Evolutionary conservation across 2,113 vertebrate genomes (phyloP), one percentile per base, ranked within the genome.

Genomic region (Buteo buteo): DNA sequence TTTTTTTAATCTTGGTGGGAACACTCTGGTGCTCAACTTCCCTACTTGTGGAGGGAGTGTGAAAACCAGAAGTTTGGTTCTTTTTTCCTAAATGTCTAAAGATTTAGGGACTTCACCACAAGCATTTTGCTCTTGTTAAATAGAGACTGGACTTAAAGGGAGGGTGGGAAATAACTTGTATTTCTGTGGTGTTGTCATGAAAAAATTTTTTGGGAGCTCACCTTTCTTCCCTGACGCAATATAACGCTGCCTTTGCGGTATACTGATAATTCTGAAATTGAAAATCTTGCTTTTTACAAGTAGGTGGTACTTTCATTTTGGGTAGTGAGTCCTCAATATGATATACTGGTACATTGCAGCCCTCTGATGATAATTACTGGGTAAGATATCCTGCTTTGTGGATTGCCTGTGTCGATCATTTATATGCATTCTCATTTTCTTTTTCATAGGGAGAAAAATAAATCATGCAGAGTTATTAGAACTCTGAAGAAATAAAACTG

Each of bases 251-350:
- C 67, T 74, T 78, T 76, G 32, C 79, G 25, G 32, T 66, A 5
- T 24, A 9, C 13, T 55, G 10, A 4, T 74, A 55, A 70, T 62
- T 92, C 47, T 55, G 26, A 74, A 65, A 45, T 28, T 10, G 34
- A 32, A 85, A 74, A 32, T 44, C 8, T 70, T 0, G 0, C 36
- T 58, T 71, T 78, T 78, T 40, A 49, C 0, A 0, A 20, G 42
- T 42, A 80, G 28, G 9, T 19, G 11, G 7, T 40, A 44, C 14
- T 81, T 67, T 16, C 1, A 17, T 13, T 70, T 84, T 67, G 45
- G 6, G 6, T 52, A 67, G 6, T 5, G 31, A 58, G 20, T 61
- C 36, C 5, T 81, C 34, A 49, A 5, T 5, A 6, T 38, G 50
- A 59, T 40, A 11, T 2, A 7, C 8, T n/a, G 49, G 16, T 50